These are phyloP conservation scores for Halictus ligatus DNA, from an alignment of 2,888 invertebrate genomes.

Conservation along the genomic window DNA sequence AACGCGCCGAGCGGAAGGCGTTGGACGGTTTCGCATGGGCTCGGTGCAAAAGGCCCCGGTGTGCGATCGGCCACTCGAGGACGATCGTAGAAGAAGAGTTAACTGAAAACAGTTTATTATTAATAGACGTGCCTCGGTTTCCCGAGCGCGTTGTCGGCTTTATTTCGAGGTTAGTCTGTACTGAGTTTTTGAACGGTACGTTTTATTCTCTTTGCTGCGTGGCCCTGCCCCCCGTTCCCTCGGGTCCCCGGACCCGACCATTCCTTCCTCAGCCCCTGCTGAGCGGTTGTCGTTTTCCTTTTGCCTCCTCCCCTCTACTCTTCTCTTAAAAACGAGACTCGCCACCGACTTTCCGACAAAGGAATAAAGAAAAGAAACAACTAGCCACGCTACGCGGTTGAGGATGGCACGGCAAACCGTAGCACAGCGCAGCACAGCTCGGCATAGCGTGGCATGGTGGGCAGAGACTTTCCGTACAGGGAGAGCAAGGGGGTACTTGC, in stretches of 20 bases:
- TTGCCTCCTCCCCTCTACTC: conserved; percentile 61
- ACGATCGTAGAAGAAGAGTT: conserved; percentile 33
- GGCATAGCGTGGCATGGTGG: conserved; percentile 75
- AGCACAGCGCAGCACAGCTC: conserved; percentile 68
- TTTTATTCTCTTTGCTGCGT: conserved; percentile 74
- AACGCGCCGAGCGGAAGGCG: conserved; percentile 18
- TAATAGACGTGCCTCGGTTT: conserved; percentile 74
- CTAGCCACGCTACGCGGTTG: conserved; percentile 79
- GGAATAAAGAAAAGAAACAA: conserved; percentile 84
- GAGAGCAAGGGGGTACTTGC: conserved; percentile 68
- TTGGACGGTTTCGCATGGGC: conserved; percentile 30
- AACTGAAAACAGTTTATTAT: conserved; percentile 71
- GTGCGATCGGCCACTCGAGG: conserved; percentile 19
- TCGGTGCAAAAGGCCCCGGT: conserved; percentile 17
- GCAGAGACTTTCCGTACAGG: conserved; percentile 76
- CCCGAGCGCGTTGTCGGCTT: conserved; percentile 69
- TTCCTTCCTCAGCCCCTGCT: conserved; percentile 67
- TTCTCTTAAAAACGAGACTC: conserved; percentile 81
- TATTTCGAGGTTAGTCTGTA: conserved; percentile 77
- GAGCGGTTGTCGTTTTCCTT: conserved; percentile 63
- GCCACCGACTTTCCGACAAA: conserved; percentile 84
- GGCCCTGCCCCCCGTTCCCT: conserved; percentile 58
- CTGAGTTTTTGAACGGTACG: conserved; percentile 75
- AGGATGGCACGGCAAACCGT: conserved; percentile 76
- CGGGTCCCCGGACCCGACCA: conserved; percentile 44